Base-by-base conservation (phyloP, 1,140 invertebrate species). In the Aphidius ervi region DNA sequence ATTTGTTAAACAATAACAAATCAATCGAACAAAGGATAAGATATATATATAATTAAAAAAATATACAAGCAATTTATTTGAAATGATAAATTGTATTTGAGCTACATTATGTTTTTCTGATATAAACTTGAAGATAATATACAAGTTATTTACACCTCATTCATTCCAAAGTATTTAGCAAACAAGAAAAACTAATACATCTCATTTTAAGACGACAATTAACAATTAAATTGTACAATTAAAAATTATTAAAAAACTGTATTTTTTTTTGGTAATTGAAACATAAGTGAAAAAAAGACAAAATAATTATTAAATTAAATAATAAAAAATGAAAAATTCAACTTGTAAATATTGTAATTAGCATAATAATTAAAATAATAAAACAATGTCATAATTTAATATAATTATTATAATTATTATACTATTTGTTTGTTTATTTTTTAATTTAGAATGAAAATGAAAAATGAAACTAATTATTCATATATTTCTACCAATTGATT, bases 121-220 rank as follows among this genome's bases (percentile, higher is more conserved):
- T 10, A 46, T n/a, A 43, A 23, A 16, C 20, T 16, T 45, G 39
- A 47, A 48, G n/a, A 37, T 52, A 31, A 20, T 52, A 8, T 48
- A 5, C 20, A 40, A 37, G 49, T 57, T 57, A 57, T 57, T 61
- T 61, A 41, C 42, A 61, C 59, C 59, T 61, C 59, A 61, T 61
- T 61, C 59, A 61, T 61, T 61, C 59, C 59, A 61, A 61, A 61
- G 59, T 61, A 56, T 56, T 31, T 48, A 16, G 23, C 16, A 23
- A 41, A 31, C 10, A 7, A 40, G 42, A 9, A 23, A 10, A 23
- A 60, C 46, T 54, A 16, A 60, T 46, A 42, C 43, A 46, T 57
- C 10, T 57, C 43, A 49, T 46, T 40, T 56, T 57, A 57, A 57
- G 9, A 46, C 23, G 23, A 31, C 23, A 31, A 31, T 10, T 52